Evolutionary conservation across 2,113 vertebrate species (phyloP).

Genomic region (Oncorhynchus keta): DNA sequence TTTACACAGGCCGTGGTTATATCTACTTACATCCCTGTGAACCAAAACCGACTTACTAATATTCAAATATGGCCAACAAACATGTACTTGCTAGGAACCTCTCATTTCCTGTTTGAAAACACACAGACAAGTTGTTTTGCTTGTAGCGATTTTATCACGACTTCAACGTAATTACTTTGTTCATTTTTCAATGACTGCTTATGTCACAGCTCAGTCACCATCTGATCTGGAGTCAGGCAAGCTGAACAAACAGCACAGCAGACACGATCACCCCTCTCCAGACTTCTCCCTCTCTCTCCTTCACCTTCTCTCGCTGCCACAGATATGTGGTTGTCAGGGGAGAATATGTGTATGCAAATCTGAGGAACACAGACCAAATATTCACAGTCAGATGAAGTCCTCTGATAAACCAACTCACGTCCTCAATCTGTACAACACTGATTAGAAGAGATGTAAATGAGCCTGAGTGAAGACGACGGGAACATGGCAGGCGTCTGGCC

Average conservation of each 20-base stretch:
- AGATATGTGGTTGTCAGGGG: constrained; percentile 44
- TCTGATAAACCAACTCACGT: constrained; percentile 52
- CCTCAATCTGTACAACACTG: constrained; percentile 52
- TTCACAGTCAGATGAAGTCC: constrained; percentile 56
- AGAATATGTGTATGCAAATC: constrained; percentile 56
- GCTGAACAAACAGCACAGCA: constrained; percentile 61
- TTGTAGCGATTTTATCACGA: constrained; percentile 23
- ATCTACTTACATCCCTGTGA: background rate
- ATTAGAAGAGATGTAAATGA: constrained; percentile 61
- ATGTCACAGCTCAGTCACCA: constrained; percentile 54
- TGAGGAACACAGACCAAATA: constrained; percentile 30
- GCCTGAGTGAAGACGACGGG: constrained; percentile 34
- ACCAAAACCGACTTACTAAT: background rate
- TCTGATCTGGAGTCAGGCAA: constrained; percentile 63
- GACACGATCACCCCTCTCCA: constrained; percentile 53
- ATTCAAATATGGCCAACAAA: background rate
- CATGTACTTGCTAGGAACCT: background rate
- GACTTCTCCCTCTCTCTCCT: constrained; percentile 19
- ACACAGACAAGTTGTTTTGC: constrained; percentile 22
- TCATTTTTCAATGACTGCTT: constrained; percentile 48
- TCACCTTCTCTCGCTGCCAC: constrained; percentile 32
- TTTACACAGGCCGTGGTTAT: no score
- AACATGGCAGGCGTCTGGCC: constrained; percentile 35
- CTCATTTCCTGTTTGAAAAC: constrained; percentile 11
- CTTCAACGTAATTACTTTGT: constrained; percentile 39